Percentiles rank a stretch among this genome's conserved stretches.
Conservation (phyloP, 2,113 vertebrate genomes). For the Dolichotis patagonum region DNA sequence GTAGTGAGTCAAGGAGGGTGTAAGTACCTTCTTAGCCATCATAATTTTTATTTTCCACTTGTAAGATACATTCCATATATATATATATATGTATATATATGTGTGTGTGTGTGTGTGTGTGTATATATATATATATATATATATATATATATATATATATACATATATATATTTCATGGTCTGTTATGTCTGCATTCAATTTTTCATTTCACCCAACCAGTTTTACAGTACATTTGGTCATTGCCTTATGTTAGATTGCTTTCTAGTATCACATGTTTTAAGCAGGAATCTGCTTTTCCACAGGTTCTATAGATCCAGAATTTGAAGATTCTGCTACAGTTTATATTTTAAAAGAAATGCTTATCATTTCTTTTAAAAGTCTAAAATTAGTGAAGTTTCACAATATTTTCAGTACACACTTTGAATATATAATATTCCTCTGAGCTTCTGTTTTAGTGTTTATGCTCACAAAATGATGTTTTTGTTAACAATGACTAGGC, state of each 20-base stretch:
- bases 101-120: no score
- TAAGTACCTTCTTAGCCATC: constrained; percentile 11
- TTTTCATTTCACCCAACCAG: neutral
- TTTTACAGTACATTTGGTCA: neutral
- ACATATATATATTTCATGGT: neutral
- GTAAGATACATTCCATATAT: no score
- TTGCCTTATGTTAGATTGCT: neutral
- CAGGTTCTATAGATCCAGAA: neutral
- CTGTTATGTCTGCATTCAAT: neutral
- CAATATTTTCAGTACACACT: neutral
- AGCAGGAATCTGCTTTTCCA: neutral
- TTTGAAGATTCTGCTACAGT: neutral
- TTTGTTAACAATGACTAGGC: neutral
- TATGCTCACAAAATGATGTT: neutral
- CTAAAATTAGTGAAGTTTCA: neutral
- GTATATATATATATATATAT: no score
- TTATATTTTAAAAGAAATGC: neutral
- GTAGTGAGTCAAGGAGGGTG: neutral
- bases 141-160: neutral
- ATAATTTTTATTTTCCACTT: neutral
- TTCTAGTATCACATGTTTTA: neutral
- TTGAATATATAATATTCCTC: neutral
- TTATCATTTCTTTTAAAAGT: neutral
- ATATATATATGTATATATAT: no score
- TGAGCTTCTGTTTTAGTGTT: neutral